phyloP scores from a whole-genome alignment of 1,140 invertebrate species.

The Psilanteris sp. region DNA sequence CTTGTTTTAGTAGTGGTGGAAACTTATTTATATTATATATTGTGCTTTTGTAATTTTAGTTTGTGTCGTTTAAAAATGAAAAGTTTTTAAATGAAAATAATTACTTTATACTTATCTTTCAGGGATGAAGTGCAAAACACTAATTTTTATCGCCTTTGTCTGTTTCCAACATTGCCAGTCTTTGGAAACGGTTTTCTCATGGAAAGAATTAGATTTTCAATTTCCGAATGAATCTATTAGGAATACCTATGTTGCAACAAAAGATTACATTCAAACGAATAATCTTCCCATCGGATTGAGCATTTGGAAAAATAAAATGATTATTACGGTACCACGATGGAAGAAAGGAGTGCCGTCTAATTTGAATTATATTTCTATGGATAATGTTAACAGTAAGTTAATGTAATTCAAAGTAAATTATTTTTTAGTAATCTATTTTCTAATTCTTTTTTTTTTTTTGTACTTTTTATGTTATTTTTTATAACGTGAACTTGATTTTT shows the following conservation, averaged over 20 bases:
- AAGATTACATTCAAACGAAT: slow-evolving; percentile 84
- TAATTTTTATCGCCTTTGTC: slow-evolving; percentile 53
- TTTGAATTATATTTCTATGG: slow-evolving; percentile 84
- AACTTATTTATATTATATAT: no score
- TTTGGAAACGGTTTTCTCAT: slow-evolving; percentile 82
- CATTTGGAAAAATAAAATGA: slow-evolving; percentile 87
- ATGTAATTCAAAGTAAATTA: no score
- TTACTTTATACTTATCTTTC: no score
- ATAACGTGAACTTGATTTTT: no score
- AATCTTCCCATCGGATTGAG: slow-evolving; percentile 87
- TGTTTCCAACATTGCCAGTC: slow-evolving; percentile 59
- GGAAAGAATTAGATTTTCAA: slow-evolving; percentile 85
- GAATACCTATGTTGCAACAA: slow-evolving; percentile 82
- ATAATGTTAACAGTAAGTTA: slow-evolving; percentile 66
- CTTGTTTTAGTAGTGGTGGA: no score
- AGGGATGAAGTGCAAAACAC: slow-evolving; percentile 37
- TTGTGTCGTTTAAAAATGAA: no score
- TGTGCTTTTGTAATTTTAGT: no score
- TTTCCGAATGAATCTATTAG: slow-evolving; percentile 84
- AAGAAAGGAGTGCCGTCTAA: slow-evolving; percentile 86
- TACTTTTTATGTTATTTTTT: not conserved
- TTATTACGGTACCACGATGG: slow-evolving; percentile 89
- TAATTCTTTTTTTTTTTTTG: no score
- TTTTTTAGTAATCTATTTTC: no score
- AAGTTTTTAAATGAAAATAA: no score